These are phyloP conservation scores for Capreolus pygargus DNA, from an alignment of 2,113 vertebrate genomes.

Conservation along the genomic window DNA sequence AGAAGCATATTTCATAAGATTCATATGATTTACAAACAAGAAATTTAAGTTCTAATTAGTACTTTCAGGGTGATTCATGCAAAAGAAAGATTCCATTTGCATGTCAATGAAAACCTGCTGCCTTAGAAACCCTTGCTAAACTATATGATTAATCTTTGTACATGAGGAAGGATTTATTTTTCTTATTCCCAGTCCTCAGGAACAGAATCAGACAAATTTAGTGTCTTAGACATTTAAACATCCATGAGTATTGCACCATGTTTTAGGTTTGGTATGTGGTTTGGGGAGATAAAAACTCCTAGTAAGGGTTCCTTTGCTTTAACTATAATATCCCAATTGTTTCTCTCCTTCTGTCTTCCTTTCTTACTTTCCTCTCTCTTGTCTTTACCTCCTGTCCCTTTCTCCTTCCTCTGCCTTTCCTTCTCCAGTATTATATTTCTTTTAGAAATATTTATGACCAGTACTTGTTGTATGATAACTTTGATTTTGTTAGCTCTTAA, in stretches of 20 bases:
- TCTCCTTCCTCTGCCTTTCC: background rate
- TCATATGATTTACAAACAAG: slow-evolving; percentile 67
- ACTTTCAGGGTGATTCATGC: slow-evolving; percentile 64
- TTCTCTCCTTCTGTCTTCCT: background rate
- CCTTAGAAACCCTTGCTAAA: slow-evolving; percentile 59
- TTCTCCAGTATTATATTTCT: background rate
- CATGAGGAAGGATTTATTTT: slow-evolving; percentile 24
- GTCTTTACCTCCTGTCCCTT: no score
- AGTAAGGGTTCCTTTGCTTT: background rate
- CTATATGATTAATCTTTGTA: slow-evolving; percentile 39
- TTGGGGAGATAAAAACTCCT: background rate
- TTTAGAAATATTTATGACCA: background rate
- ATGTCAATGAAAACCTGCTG: slow-evolving; percentile 46
- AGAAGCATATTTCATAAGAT: slow-evolving; percentile 37
- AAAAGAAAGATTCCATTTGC: slow-evolving; percentile 54
- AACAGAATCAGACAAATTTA: slow-evolving; percentile 30
- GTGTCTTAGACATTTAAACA: slow-evolving; percentile 23
- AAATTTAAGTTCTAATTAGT: slow-evolving; percentile 73
- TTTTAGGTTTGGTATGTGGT: background rate
- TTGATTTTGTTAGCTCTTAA: slow-evolving; percentile 6
- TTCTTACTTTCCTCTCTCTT: background rate
- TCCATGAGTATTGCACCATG: background rate
- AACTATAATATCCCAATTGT: background rate
- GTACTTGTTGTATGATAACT: background rate
- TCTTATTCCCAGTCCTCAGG: slow-evolving; percentile 11